These are phyloP conservation scores for Lepidochrysops patricia DNA, from an alignment of 2,888 invertebrate species.

Conservation along the genomic window DNA sequence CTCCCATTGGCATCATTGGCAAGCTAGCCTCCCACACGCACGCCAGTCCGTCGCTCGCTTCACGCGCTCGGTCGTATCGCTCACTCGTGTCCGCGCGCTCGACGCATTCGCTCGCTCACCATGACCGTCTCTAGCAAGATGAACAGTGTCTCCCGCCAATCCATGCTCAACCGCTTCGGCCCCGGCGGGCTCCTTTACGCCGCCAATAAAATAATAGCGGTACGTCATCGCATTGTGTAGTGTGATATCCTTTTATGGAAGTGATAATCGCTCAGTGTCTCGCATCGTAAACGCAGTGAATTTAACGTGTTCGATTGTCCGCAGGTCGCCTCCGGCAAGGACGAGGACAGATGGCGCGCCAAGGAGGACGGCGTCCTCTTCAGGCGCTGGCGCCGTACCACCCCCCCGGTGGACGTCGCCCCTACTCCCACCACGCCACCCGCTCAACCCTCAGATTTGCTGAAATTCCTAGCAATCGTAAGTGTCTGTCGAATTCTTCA, in stretches of 20 bases:
- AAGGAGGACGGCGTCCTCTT: conserved; percentile 64
- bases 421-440: conserved; percentile 35
- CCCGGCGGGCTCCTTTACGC: conserved; percentile 67
- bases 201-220: conserved; percentile 69
- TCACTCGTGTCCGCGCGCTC: conserved; percentile 49
- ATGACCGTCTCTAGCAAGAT: conserved; percentile 73
- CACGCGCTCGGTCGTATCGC: conserved; percentile 39
- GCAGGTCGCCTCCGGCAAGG: conserved; percentile 69
- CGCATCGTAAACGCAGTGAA: not conserved
- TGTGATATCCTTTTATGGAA: conserved; percentile 37
- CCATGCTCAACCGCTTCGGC: conserved; percentile 62
- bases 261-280: conserved; percentile 31
- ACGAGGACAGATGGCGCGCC: conserved; percentile 63
- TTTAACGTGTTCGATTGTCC: conserved; percentile 46
- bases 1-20: conserved; percentile 62
- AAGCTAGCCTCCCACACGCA: conserved; percentile 49
- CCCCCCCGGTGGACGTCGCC: conserved; percentile 42
- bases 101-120: conserved; percentile 43
- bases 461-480: conserved; percentile 87
- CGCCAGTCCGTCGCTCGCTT: conserved; percentile 43
- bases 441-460: conserved; percentile 62
- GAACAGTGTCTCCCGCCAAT: conserved; percentile 70
- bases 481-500: conserved; percentile 52
- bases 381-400: conserved; percentile 60
- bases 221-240: conserved; percentile 53